Base-by-base conservation (phyloP, 2,113 vertebrate species). In the Alectura lathami region DNA sequence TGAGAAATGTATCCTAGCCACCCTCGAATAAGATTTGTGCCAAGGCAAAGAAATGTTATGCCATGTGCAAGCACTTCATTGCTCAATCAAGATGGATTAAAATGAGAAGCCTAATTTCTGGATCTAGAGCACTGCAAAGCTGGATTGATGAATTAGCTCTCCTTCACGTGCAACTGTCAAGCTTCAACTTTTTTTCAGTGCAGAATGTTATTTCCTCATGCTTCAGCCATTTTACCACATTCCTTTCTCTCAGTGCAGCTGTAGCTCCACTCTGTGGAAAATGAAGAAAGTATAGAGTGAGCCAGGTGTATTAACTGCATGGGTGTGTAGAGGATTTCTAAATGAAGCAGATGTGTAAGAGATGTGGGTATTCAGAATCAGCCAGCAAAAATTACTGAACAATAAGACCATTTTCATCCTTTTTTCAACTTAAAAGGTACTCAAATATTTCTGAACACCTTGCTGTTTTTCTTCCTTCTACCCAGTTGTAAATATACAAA, bases 241-340 rank as follows among this genome's bases (percentile, higher is more conserved):
- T 48, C 29, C 16, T 45, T 64, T 86, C 60, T 72, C 86, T 93
- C 11, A 43, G 89, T 96, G 97, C 85, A 96, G 96, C 92, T 93
- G 96, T 30, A 98, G 98, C 98, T 97, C 98, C 98, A 96, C 98
- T 97, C 94, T 97, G 98, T 98, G 98, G 98, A 96, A 97, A 95
- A 91, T 8, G 13, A 50, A 70, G 80, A 96, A 92, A 97, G 83
- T 16, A 70, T 43, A 80, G 51, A 53, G 59, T 18, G 64, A 43
- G 67, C 15, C 54, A 91, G 83, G 93, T 86, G 38, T 38, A 45
- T 14, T 63, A 89, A 73, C 76, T 89, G 56, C 3, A 2, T 13
- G 47, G 11, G 6, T 47, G 15, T 7, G 40, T 15, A 29, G 34
- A 70, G 60, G 78, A 63, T 45, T 21, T 51, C 76, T 66, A 48